These are phyloP conservation scores for Sporophila hypoxantha DNA, from an alignment of 2,113 vertebrate genomes.

Conservation along the genomic window DNA sequence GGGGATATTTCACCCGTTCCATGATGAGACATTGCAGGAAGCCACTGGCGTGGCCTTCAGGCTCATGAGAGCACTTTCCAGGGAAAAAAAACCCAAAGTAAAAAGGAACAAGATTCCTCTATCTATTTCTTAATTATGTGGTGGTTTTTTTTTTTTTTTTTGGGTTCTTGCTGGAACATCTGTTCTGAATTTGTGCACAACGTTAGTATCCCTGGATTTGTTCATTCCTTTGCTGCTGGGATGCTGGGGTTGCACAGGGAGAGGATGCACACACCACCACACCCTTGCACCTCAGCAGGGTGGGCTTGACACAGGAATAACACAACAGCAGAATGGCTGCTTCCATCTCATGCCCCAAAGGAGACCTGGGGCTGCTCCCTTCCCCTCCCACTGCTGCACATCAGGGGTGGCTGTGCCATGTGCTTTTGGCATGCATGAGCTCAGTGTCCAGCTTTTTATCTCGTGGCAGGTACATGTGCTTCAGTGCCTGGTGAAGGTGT, in stretches of 20 bases:
- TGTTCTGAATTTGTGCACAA: constrained; percentile 36
- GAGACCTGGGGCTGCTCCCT: neutral
- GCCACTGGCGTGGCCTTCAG: neutral
- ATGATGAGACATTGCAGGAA: neutral
- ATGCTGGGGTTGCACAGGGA: fast-evolving
- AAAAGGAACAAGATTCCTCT: neutral
- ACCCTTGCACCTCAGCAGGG: fast-evolving
- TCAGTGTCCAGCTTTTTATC: neutral
- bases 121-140: neutral
- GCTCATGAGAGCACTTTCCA: constrained; percentile 9
- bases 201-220: neutral
- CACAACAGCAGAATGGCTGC: neutral
- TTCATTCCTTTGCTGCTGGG: neutral
- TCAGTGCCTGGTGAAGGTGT: fast-evolving
- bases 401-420: fast-evolving
- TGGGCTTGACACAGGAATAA: neutral
- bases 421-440: fast-evolving
- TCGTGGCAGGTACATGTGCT: fast-evolving
- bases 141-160: neutral
- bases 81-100: neutral
- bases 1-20: neutral
- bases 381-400: neutral
- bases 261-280: neutral
- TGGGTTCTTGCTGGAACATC: neutral
- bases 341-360: neutral